These are phyloP conservation scores for Stenopsyche tienmushanensis DNA, from an alignment of 1,140 invertebrate genomes.

Conservation along the genomic window DNA sequence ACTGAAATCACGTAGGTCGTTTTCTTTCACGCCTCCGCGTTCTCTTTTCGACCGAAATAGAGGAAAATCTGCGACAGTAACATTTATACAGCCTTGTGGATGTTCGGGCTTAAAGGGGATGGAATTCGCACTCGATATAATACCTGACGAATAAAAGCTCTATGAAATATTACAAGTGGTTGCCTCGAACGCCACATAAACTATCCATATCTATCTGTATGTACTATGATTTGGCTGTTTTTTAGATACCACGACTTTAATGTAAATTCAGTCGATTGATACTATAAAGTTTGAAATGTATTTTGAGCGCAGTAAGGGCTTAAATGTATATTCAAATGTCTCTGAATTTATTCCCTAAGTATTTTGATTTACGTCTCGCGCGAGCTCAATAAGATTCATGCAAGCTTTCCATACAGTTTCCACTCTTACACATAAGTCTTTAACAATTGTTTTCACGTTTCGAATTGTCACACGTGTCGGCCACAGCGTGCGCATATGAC, in stretches of 20 bases:
- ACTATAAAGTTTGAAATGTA: too few relatives aligned
- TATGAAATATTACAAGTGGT: neutral
- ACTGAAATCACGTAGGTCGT: slow-evolving; percentile 41
- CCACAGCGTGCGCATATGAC: slow-evolving; percentile 24
- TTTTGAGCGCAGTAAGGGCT: too few relatives aligned
- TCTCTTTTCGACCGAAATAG: neutral
- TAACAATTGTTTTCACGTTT: slow-evolving; percentile 38
- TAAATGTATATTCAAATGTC: too few relatives aligned
- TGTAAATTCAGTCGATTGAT: too few relatives aligned
- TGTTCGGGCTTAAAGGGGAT: neutral
- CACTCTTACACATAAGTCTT: slow-evolving; percentile 8
- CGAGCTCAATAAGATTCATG: neutral
- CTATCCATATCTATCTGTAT: too few relatives aligned
- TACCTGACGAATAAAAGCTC: neutral
- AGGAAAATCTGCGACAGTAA: slow-evolving; percentile 13
- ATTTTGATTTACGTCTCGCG: neutral
- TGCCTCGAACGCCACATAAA: too few relatives aligned
- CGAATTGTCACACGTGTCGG: slow-evolving; percentile 33
- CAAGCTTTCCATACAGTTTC: too few relatives aligned
- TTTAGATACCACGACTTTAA: too few relatives aligned
- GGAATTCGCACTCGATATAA: slow-evolving; percentile 14
- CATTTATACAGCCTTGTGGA: slow-evolving; percentile 21
- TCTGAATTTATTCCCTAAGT: too few relatives aligned
- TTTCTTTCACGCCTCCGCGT: slow-evolving; percentile 19
- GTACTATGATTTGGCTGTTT: too few relatives aligned